phyloP scores from a whole-genome alignment of 2,888 invertebrate genomes.

The Conomelus anceps region DNA sequence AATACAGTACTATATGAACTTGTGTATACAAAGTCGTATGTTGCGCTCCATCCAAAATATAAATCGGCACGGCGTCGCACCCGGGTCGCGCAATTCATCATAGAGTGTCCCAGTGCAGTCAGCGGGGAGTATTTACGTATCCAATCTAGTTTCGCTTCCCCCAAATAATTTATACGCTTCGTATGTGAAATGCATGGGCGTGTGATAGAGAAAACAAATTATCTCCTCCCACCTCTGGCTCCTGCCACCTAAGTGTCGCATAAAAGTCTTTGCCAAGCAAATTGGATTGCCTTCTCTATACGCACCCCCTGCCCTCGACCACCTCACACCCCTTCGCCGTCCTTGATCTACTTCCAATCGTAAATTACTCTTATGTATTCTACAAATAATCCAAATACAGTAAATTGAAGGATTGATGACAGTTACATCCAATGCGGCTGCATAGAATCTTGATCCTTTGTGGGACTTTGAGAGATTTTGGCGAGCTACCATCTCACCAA shows the following conservation, averaged over 20 bases:
- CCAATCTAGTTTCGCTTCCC: background rate
- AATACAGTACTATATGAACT: no score
- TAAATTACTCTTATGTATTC: background rate
- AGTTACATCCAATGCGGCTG: background rate
- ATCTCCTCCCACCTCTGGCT: background rate
- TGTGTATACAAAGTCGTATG: background rate
- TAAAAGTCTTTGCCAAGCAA: background rate
- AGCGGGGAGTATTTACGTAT: background rate
- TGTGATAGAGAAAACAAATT: background rate
- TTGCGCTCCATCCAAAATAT: background rate
- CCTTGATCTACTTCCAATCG: background rate
- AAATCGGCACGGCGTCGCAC: background rate
- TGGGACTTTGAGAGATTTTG: no score
- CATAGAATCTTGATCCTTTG: no score
- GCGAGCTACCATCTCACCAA: no score
- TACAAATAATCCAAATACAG: background rate
- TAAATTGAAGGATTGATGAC: background rate
- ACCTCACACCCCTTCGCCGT: background rate
- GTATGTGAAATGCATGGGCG: background rate
- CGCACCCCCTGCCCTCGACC: background rate
- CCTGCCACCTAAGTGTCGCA: background rate
- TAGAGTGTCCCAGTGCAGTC: background rate
- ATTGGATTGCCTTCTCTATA: background rate
- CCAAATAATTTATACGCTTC: background rate
- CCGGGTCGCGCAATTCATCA: background rate